Base-by-base conservation (phyloP, 2,888 invertebrate species). In the Synanthedon vespiformis region DNA sequence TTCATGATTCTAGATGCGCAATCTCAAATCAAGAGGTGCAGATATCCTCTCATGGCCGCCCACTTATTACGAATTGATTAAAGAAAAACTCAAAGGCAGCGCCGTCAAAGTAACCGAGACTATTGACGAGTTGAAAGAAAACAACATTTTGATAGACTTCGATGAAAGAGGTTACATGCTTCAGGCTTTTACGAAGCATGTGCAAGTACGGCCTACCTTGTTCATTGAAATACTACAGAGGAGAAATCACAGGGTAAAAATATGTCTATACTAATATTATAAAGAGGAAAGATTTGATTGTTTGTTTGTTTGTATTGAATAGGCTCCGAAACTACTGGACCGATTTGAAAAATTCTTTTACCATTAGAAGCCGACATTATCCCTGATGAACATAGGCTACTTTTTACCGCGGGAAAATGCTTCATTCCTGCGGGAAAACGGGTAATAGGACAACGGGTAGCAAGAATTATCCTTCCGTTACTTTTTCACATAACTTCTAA, bases 101-200 rank as follows among this genome's bases (percentile, higher is more conserved):
- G 90, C 92, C 56, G 90, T 96, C 6, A 91, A 92, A 67, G 90
- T 85, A 2, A 49, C 68, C 3, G 98, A 99, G 80, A 95, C 95
- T 61, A 81, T 99, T 57, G 91, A 93, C 57, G 88, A 90, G 40
- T 83, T 98, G 55, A 89, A 96, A 84, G 92, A 95, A 77, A 85
- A 96, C 56, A 92, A 94, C 68, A 97, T 99, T 61, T 87, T 99
- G 57, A 93, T 99, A 53, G 99, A 99, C 78, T 99, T 95, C 71
- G 99, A 99, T 73, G 98, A 99, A 68, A 89, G 96, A 67, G 99
- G 99, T 0, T 99, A 99, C 77, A 90, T 99, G 70, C 89, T 99
- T 57, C 99, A 99, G 84, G 96, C 97, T 48, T 98, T 98, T 71
- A 96, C 96, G 0, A 97, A 95, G 78, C 97, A 96, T 60, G 90